Evolutionary conservation across 2,113 vertebrate genomes (phyloP).

Genomic region (Forbesichthys agassizii): DNA sequence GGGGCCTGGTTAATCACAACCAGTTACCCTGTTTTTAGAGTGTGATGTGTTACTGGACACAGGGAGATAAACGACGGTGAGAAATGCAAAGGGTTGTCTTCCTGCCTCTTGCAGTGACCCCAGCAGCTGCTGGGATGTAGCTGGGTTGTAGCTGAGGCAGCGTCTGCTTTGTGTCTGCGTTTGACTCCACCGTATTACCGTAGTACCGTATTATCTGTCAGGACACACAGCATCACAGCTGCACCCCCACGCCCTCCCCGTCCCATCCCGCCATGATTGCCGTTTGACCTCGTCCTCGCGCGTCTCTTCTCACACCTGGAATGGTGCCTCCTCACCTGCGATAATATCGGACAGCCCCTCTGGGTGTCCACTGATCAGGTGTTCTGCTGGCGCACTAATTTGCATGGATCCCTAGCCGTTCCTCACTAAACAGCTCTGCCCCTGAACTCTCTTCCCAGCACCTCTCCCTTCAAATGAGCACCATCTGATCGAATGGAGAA

Average conservation of each 20-base stretch:
- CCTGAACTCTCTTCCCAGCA: slow-evolving; percentile 52
- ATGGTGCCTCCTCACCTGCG: slow-evolving; percentile 38
- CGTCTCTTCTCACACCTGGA: slow-evolving; percentile 9
- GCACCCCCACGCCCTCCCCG: not conserved
- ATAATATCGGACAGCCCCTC: slow-evolving; percentile 35
- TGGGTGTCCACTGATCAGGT: slow-evolving; percentile 23
- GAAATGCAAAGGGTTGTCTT: slow-evolving; percentile 31
- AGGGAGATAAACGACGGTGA: not conserved
- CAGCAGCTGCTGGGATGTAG: slow-evolving; percentile 25
- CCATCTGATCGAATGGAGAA: slow-evolving; percentile 36
- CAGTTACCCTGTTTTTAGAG: not conserved
- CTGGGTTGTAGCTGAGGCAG: slow-evolving; percentile 23
- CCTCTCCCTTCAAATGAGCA: slow-evolving; percentile 57
- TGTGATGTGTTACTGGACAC: not conserved
- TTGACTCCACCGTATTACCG: slow-evolving; percentile 7
- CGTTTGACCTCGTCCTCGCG: not conserved
- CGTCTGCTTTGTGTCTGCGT: slow-evolving; percentile 55
- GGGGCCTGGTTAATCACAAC: slow-evolving; percentile 17
- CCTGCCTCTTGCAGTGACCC: slow-evolving; percentile 43
- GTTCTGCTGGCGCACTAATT: slow-evolving; percentile 39
- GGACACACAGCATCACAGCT: not conserved
- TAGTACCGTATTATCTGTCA: slow-evolving; percentile 6
- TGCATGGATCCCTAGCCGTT: slow-evolving; percentile 41
- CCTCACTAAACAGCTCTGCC: slow-evolving; percentile 39
- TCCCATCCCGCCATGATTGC: not conserved